Evolutionary conservation across 2,797 vertebrate genomes (phyloP).

Genomic region (Nasua narica): DNA sequence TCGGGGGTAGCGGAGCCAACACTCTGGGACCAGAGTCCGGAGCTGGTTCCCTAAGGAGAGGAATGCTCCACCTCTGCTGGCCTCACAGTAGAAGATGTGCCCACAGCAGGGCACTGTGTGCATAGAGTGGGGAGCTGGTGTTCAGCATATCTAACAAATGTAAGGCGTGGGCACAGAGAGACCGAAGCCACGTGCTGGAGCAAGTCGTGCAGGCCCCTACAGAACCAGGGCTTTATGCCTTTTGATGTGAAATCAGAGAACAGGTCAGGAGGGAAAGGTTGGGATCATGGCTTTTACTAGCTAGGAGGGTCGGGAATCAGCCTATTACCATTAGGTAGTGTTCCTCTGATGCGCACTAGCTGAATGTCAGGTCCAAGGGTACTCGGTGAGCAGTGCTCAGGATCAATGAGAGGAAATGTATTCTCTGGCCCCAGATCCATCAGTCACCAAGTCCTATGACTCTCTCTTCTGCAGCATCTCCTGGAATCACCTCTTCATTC

Average conservation of each 20-base stretch:
- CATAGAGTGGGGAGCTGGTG: neutral
- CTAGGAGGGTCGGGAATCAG: rapidly evolving
- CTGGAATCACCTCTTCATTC: neutral
- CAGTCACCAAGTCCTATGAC: neutral
- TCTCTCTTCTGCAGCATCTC: neutral
- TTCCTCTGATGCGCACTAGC: neutral
- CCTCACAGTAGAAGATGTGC: neutral
- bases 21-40: neutral
- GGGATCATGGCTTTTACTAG: neutral
- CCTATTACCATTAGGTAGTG: neutral
- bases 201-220: neutral
- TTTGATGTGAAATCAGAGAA: neutral
- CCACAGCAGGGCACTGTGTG: neutral
- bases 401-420: neutral
- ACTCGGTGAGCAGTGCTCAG: neutral
- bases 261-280: neutral
- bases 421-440: neutral
- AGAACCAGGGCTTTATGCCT: neutral
- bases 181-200: neutral
- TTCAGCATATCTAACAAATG: neutral
- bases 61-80: neutral
- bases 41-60: conserved; percentile 1
- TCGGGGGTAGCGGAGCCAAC: neutral
- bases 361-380: neutral
- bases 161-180: neutral